Conservation (phyloP, 53 echinoderm and acorn worm genomes). For the Paracentrotus lividus region DNA sequence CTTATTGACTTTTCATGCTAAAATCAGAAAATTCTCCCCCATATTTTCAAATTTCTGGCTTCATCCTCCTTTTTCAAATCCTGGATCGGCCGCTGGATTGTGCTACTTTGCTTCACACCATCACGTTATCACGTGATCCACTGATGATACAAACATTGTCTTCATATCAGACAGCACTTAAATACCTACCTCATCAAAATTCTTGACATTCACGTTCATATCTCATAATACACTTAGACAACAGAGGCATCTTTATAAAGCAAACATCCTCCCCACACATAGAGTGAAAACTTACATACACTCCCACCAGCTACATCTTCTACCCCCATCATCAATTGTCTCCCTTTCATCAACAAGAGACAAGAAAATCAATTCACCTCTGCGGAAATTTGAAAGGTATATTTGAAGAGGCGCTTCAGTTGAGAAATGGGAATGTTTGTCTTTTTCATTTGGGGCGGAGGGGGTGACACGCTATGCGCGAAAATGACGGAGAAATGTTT, state of each 20-base stretch:
- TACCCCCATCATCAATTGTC: slow-evolving; percentile 32
- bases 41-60: no score
- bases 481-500: slow-evolving; percentile 69
- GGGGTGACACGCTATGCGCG: slow-evolving; percentile 54
- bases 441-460: slow-evolving; percentile 56
- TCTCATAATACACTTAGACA: slow-evolving; percentile 15
- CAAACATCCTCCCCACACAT: background rate
- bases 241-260: background rate
- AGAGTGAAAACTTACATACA: slow-evolving; percentile 12
- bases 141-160: background rate
- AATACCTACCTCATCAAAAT: slow-evolving; percentile 36
- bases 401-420: slow-evolving; percentile 62
- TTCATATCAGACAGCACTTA: background rate
- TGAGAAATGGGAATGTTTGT: slow-evolving; percentile 62
- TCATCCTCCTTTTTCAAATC: no score
- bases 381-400: slow-evolving; percentile 57
- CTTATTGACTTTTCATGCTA: background rate
- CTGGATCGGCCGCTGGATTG: no score
- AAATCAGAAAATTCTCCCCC: no score
- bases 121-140: background rate
- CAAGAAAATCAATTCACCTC: slow-evolving; percentile 60
- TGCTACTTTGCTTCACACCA: background rate
- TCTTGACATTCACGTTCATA: slow-evolving; percentile 29
- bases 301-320: background rate
- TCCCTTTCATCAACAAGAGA: slow-evolving; percentile 25